These are phyloP conservation scores for Anastatus disparis DNA, from an alignment of 1,140 invertebrate genomes.

Conservation along the genomic window DNA sequence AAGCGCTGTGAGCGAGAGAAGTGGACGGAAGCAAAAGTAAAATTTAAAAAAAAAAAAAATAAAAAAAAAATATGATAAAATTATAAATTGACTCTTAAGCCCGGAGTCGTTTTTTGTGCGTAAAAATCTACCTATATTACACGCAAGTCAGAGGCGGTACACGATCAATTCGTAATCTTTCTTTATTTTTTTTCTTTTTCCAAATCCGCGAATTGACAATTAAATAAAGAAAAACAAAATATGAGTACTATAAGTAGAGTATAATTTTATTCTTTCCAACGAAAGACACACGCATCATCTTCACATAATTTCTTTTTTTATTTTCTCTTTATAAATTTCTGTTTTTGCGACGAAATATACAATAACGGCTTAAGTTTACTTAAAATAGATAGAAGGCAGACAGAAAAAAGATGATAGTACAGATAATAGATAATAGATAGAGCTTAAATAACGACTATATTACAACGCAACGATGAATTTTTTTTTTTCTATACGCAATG, in stretches of 20 bases:
- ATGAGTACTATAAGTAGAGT: slow-evolving; percentile 9
- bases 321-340: slow-evolving; percentile 18
- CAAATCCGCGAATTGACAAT: slow-evolving; percentile 17
- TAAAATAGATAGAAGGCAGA: not conserved
- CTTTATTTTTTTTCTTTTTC: too few relatives aligned
- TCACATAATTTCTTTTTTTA: not conserved
- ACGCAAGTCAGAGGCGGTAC: slow-evolving; percentile 6
- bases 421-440: not conserved
- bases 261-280: not conserved
- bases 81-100: slow-evolving; percentile 18
- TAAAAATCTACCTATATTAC: slow-evolving; percentile 33
- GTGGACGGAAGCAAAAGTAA: slow-evolving; percentile 30
- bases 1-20: slow-evolving; percentile 4
- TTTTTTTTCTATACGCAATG: slow-evolving; percentile 20
- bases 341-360: slow-evolving; percentile 29
- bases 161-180: too few relatives aligned
- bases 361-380: slow-evolving; percentile 4
- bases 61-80: too few relatives aligned
- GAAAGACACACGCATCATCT: not conserved
- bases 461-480: slow-evolving; percentile 32
- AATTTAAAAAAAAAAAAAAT: too few relatives aligned
- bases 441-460: slow-evolving; percentile 38
- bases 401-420: not conserved
- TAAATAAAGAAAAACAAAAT: not conserved
- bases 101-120: slow-evolving; percentile 18